Evolutionary conservation across 2,797 vertebrate genomes (phyloP).

Genomic region (Octomys mimax): DNA sequence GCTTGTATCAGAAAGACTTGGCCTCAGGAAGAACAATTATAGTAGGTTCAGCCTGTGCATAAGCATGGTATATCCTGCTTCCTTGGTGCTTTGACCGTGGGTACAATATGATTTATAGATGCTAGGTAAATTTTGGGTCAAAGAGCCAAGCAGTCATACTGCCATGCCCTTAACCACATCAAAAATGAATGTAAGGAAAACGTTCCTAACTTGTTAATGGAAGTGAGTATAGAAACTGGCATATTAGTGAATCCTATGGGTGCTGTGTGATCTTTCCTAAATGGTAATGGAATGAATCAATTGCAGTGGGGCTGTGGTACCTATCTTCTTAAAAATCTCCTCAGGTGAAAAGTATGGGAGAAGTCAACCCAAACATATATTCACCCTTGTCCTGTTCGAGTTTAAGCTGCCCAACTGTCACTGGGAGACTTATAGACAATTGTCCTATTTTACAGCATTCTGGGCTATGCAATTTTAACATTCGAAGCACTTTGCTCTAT

Average conservation of each 20-base stretch:
- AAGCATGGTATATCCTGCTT: background rate
- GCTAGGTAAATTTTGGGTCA: background rate
- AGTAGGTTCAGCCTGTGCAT: background rate
- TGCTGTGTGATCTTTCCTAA: background rate
- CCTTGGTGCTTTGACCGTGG: background rate
- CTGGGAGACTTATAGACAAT: background rate
- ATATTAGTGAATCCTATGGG: background rate
- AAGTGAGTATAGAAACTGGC: background rate
- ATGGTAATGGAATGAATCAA: background rate
- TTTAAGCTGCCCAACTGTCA: background rate
- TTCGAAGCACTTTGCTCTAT: background rate
- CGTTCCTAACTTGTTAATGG: background rate
- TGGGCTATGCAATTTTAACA: background rate
- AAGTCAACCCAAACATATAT: background rate
- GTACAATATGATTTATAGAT: too few species aligned
- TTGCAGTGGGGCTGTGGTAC: background rate
- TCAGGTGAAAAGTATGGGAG: background rate
- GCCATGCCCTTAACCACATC: background rate
- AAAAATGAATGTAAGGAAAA: background rate
- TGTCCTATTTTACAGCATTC: background rate
- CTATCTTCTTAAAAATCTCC: background rate
- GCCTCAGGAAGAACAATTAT: background rate
- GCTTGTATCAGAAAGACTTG: background rate
- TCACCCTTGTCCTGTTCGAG: background rate
- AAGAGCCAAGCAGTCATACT: too few species aligned